Evolutionary conservation across 1,140 invertebrate genomes (phyloP).

Genomic region (Euura saliciscinereae): DNA sequence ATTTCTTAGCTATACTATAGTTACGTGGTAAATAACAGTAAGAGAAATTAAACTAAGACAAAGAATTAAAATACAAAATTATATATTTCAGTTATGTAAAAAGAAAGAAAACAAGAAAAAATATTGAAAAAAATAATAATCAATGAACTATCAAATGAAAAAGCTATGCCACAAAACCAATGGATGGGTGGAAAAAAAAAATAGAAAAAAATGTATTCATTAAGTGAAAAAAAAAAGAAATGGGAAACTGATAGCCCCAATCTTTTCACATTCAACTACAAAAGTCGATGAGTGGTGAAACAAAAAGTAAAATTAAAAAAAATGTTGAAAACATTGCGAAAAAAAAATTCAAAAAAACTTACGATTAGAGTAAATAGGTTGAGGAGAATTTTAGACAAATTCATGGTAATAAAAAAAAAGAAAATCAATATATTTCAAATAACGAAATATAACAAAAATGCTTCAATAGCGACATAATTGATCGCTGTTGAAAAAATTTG

Average conservation of each 20-base stretch:
- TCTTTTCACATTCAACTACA: conserved; percentile 41
- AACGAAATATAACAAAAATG: too few species aligned
- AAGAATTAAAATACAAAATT: conserved; percentile 7
- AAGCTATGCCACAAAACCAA: too few species aligned
- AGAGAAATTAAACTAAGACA: too few species aligned
- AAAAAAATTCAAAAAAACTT: background rate
- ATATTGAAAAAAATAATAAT: too few species aligned
- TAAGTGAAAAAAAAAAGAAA: conserved; percentile 12
- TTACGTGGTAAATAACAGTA: background rate
- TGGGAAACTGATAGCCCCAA: conserved; percentile 13
- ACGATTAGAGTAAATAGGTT: background rate
- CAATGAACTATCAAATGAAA: too few species aligned
- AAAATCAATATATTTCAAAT: too few species aligned
- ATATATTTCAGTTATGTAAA: conserved; percentile 12
- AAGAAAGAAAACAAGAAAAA: background rate
- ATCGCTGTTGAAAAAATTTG: background rate
- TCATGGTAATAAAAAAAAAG: too few species aligned
- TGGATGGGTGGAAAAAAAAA: background rate
- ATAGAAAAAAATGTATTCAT: conserved; percentile 11
- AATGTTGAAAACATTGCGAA: conserved; percentile 15
- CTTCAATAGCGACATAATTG: too few species aligned
- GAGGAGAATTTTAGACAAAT: background rate
- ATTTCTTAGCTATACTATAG: background rate
- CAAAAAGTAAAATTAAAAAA: conserved; percentile 3
- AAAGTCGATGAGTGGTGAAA: conserved; percentile 22